Percentiles rank a stretch among this genome's conserved stretches.
Conservation (phyloP, 2,888 invertebrate species). For the Stramonita haemastoma region DNA sequence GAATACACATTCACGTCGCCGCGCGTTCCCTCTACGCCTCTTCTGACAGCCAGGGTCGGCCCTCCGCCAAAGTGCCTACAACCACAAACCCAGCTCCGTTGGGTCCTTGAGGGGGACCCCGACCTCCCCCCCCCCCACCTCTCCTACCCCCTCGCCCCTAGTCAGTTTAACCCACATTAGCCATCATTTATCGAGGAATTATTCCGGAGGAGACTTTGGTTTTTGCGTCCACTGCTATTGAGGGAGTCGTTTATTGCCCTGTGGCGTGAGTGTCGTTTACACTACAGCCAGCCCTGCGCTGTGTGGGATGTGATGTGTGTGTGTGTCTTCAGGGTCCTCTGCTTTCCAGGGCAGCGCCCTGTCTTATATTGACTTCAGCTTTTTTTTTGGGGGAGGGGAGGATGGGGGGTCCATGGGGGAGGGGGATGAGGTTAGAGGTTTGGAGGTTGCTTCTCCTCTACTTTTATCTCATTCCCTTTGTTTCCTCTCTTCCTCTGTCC, state of each 20-base stretch:
- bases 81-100: not conserved
- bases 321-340: not conserved
- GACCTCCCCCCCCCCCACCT: not conserved
- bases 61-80: not conserved
- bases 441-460: not conserved
- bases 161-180: slow-evolving; percentile 34
- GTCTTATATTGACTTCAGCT: not conserved
- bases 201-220: not conserved
- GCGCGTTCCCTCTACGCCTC: not conserved
- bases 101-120: not conserved
- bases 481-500: not conserved
- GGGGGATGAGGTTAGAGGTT: too few species aligned
- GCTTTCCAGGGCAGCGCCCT: not conserved
- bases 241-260: not conserved
- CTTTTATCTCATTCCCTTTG: not conserved
- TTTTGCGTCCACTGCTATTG: slow-evolving; percentile 12
- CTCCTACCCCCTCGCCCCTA: not conserved
- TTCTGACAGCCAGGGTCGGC: not conserved
- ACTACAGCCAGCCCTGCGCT: too few species aligned
- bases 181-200: slow-evolving; percentile 33
- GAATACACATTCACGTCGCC: slow-evolving; percentile 36
- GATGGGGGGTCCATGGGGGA: too few species aligned
- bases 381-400: not conserved
- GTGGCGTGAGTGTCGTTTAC: slow-evolving; percentile 22
- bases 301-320: not conserved